phyloP scores from a whole-genome alignment of 2,888 invertebrate genomes.

The Drosophila paracracens region DNA sequence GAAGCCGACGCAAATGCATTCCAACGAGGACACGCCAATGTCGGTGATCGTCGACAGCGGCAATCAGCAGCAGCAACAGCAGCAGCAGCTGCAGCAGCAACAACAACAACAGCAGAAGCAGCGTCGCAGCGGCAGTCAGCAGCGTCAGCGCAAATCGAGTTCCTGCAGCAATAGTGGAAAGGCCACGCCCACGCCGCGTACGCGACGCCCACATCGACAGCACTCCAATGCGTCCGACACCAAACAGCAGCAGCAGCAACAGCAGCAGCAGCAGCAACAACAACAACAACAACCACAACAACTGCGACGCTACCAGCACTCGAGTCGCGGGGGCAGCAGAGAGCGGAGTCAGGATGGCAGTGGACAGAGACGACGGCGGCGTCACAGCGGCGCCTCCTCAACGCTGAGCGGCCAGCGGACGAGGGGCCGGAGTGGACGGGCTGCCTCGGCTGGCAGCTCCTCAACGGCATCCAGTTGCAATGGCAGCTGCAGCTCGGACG shows the following conservation, averaged over 20 bases:
- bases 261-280: slow-evolving; percentile 19
- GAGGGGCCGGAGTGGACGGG: neutral
- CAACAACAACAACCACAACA: slow-evolving; percentile 32
- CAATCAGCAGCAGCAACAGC: slow-evolving; percentile 41
- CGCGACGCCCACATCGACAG: slow-evolving; percentile 52
- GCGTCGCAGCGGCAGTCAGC: slow-evolving; percentile 57
- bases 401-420: slow-evolving; percentile 52
- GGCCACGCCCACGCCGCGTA: slow-evolving; percentile 41
- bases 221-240: slow-evolving; percentile 58
- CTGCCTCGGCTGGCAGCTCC: slow-evolving; percentile 68
- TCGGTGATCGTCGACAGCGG: slow-evolving; percentile 68
- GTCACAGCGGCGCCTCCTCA: slow-evolving; percentile 68
- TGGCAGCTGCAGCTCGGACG: slow-evolving; percentile 85
- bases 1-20: slow-evolving; percentile 77
- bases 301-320: slow-evolving; percentile 56
- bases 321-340: slow-evolving; percentile 48
- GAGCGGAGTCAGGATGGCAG: slow-evolving; percentile 38
- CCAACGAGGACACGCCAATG: slow-evolving; percentile 79
- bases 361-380: slow-evolving; percentile 40
- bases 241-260: slow-evolving; percentile 31
- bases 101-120: slow-evolving; percentile 30
- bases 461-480: slow-evolving; percentile 83
- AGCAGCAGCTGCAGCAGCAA: slow-evolving; percentile 34
- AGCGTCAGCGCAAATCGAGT: slow-evolving; percentile 74
- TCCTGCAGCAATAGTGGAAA: slow-evolving; percentile 70